Evolutionary conservation across 1,140 invertebrate species (phyloP), one percentile per base, ranked within the genome.

Genomic region (Drosophila ercepeae): DNA sequence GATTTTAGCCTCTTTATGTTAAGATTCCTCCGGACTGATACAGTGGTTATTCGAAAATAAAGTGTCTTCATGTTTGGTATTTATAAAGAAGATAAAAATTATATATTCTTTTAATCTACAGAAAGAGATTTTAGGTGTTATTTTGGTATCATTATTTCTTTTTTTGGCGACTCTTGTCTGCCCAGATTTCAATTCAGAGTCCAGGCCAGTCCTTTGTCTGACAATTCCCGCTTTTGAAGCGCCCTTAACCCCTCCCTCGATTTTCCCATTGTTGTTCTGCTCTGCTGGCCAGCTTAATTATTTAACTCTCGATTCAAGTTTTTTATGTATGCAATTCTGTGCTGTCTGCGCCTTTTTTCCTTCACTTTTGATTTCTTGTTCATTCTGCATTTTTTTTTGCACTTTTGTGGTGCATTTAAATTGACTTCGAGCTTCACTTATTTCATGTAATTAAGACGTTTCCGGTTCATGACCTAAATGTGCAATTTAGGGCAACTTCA

Each of bases 391-490:
- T 39, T 16, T 39, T 16, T 39, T 53, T 57, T 67, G 65, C 45
- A 49, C 60, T 67, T 67, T 60, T 72, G 67, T 61, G 68, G 53
- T 52, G 58, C 58, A 76, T 82, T 72, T 75, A 83, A 83, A 83
- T 83, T 70, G 78, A 69, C 69, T 77, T 83, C 70, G 70, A 83
- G 78, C 74, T 68, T 76, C 69, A 70, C 74, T 78, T 83, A 74
- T 78, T 75, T 64, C 46, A 53, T 76, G 78, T 82, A 82, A 83
- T 82, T 82, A 82, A 82, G 74, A 83, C 78, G 68, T 82, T 82
- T 82, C 78, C 78, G 74, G 78, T 75, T 82, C 69, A 83, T 83
- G 78, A 83, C 78, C 78, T 55, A 83, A 78, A 78, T 78, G 75
- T 53, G 65, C 61, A 72, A 53, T 55, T 52, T 55, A 60, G 54